Evolutionary conservation across 2,797 vertebrate species (phyloP).

Genomic region (Danio albolineatus): DNA sequence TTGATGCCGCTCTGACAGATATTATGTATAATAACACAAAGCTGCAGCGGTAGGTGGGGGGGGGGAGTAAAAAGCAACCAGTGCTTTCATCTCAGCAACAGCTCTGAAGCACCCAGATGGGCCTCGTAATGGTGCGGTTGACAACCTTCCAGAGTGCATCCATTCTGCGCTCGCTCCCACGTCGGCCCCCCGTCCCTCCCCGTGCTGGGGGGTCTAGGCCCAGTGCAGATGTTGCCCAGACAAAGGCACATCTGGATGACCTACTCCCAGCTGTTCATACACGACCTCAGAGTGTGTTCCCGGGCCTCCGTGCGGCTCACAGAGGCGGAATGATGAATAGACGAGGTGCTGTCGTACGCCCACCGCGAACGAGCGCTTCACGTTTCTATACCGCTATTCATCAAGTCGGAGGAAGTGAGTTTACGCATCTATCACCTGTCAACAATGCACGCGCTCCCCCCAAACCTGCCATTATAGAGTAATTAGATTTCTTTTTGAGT

Average conservation of each 20-base stretch:
- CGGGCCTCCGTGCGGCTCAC: conserved; percentile 5
- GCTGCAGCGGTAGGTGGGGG: not conserved
- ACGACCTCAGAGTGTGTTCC: conserved; percentile 58
- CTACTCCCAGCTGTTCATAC: conserved; percentile 64
- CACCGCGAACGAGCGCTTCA: conserved; percentile 46
- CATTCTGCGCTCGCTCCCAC: conserved; percentile 41
- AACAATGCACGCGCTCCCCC: conserved; percentile 44
- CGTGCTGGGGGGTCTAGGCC: conserved; percentile 48
- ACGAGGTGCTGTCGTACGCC: conserved; percentile 54
- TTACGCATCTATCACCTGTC: conserved; percentile 64
- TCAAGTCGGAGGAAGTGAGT: conserved; percentile 61
- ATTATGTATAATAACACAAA: conserved; percentile 62
- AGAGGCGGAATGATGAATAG: conserved; percentile 61
- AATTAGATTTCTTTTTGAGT: conserved; percentile 62
- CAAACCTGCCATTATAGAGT: conserved; percentile 60
- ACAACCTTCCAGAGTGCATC: conserved; percentile 56
- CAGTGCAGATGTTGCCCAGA: conserved; percentile 61
- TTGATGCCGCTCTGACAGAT: conserved; percentile 52
- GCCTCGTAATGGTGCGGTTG: conserved; percentile 57
- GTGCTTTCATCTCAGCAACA: conserved; percentile 62
- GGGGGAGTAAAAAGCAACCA: conserved; percentile 46
- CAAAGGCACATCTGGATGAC: conserved; percentile 63
- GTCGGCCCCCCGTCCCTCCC: conserved; percentile 26
- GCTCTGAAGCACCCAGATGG: conserved; percentile 62
- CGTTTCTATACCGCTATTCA: conserved; percentile 58